These are phyloP conservation scores for Hipparchia semele DNA, from an alignment of 2,888 invertebrate genomes.

Conservation along the genomic window DNA sequence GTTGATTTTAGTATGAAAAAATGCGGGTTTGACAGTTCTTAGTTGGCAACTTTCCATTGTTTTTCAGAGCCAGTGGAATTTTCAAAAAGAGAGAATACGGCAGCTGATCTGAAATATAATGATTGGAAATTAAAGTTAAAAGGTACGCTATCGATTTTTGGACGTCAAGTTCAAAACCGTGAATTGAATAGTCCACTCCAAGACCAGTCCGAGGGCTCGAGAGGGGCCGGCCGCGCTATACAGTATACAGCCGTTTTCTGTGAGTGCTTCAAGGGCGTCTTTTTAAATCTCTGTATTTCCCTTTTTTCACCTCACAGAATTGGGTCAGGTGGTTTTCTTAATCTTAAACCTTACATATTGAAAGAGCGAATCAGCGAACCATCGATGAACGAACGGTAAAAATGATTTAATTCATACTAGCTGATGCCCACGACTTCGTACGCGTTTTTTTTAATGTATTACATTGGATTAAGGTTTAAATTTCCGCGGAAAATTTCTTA, in stretches of 20 bases:
- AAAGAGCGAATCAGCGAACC: not conserved
- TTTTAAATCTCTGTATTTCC: constrained; percentile 39
- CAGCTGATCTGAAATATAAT: not conserved
- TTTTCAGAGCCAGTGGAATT: too few relatives aligned
- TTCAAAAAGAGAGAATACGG: too few relatives aligned
- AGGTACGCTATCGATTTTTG: not conserved
- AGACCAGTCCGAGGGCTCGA: constrained; percentile 28
- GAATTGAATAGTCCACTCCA: constrained; percentile 26
- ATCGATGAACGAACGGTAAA: not conserved
- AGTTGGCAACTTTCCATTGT: too few relatives aligned
- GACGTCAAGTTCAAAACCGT: constrained; percentile 19
- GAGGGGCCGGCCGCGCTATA: constrained; percentile 32
- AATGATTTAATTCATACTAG: not conserved
- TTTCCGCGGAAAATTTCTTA: too few relatives aligned
- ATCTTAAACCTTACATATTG: constrained; percentile 24
- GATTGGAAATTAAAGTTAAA: too few relatives aligned
- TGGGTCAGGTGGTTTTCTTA: constrained; percentile 39
- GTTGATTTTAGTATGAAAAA: too few relatives aligned
- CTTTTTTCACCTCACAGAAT: constrained; percentile 36
- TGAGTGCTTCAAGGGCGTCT: constrained; percentile 37
- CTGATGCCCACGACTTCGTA: too few relatives aligned
- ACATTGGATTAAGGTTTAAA: too few relatives aligned
- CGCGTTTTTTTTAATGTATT: too few relatives aligned
- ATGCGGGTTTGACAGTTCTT: too few relatives aligned
- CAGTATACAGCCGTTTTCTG: constrained; percentile 38